Evolutionary conservation across 2,113 vertebrate genomes (phyloP).

Genomic region (Oceanites oceanicus): DNA sequence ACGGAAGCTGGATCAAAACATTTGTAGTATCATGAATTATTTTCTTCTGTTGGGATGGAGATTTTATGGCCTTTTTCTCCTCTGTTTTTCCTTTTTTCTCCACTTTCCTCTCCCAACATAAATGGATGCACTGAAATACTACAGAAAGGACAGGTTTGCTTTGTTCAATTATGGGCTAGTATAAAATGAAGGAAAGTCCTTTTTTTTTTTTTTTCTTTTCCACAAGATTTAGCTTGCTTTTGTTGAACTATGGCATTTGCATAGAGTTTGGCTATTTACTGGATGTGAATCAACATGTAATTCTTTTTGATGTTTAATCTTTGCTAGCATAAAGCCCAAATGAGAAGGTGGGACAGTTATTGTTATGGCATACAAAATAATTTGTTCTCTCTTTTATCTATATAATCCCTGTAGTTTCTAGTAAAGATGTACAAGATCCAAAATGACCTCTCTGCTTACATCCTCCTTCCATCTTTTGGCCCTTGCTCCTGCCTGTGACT

Average conservation of each 20-base stretch:
- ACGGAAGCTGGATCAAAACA: not conserved
- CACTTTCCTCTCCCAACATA: not conserved
- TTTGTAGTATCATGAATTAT: not conserved
- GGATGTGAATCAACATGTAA: not conserved
- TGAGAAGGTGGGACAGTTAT: not conserved
- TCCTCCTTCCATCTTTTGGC: slow-evolving; percentile 23
- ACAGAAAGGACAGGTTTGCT: not conserved
- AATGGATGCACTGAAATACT: not conserved
- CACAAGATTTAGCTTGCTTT: not conserved
- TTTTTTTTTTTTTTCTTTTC: not conserved
- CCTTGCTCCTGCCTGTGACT: not conserved
- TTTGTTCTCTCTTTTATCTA: not conserved
- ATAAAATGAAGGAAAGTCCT: not conserved
- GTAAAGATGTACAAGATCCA: slow-evolving; percentile 6
- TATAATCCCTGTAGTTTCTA: not conserved
- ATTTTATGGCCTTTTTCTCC: not conserved
- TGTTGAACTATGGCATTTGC: not conserved
- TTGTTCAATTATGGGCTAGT: not conserved
- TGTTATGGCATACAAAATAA: not conserved
- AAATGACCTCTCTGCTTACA: slow-evolving; percentile 27
- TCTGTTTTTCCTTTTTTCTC: not conserved
- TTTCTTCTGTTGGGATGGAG: not conserved
- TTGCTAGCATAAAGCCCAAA: not conserved
- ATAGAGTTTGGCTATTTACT: not conserved
- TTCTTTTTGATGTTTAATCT: not conserved